These are phyloP conservation scores for Sphyrna mokarran DNA, from an alignment of 2,113 vertebrate species.

Conservation along the genomic window DNA sequence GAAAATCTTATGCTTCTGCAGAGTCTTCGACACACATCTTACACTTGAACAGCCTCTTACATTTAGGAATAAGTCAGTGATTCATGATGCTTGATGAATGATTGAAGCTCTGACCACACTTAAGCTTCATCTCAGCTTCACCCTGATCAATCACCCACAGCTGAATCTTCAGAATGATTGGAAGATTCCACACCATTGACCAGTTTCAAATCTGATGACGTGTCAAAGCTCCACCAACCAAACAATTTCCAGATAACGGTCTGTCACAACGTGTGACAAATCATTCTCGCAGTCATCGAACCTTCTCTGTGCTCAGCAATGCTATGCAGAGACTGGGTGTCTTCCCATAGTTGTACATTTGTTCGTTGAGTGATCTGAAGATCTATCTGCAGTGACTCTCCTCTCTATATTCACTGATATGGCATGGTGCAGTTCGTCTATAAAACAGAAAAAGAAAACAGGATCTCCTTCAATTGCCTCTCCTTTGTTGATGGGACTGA, in stretches of 20 bases:
- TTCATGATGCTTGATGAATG: background rate
- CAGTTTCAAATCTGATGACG: background rate
- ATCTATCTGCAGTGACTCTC: background rate
- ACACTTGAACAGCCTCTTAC: background rate
- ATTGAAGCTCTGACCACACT: no score
- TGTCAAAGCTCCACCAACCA: background rate
- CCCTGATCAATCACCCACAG: no score
- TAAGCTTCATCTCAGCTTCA: no score
- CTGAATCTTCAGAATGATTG: no score
- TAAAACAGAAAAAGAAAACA: background rate
- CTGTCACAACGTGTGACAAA: no score
- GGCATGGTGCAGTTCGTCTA: background rate
- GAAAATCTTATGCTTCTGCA: background rate
- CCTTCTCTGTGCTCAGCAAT: background rate
- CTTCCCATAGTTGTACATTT: background rate
- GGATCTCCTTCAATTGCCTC: background rate
- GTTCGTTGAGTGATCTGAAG: background rate
- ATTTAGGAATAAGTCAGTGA: background rate
- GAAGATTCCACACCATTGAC: no score
- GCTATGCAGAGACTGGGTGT: background rate
- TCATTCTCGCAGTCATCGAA: background rate
- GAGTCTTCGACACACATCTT: no score
- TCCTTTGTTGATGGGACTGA: background rate
- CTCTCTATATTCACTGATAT: background rate
- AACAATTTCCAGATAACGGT: background rate